Conservation (phyloP, 2,888 invertebrate species). For the Eubasilissa splendida region DNA sequence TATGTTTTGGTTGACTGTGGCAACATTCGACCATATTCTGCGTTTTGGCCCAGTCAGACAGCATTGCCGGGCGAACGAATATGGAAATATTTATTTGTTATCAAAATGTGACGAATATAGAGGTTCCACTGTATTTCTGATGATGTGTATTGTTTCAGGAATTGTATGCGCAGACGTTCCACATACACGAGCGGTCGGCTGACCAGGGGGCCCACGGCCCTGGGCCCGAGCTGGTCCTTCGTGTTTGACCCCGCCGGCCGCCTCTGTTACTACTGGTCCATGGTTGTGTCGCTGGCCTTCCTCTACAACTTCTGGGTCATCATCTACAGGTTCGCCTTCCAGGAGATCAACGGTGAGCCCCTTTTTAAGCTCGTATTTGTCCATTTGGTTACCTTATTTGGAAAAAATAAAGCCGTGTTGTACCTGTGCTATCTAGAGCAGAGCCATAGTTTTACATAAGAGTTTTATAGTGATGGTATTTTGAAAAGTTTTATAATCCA, state of each 20-base stretch:
- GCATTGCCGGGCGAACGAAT: too few relatives aligned
- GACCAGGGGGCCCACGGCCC: slow-evolving; percentile 70
- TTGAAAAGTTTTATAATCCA: too few relatives aligned
- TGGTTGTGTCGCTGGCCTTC: slow-evolving; percentile 96
- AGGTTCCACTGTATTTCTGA: too few relatives aligned
- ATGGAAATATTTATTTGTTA: too few relatives aligned
- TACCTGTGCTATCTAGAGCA: too few relatives aligned
- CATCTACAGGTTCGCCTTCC: slow-evolving; percentile 98
- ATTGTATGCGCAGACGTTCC: slow-evolving; percentile 74
- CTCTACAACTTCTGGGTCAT: slow-evolving; percentile 98
- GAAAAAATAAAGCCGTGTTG: neutral
- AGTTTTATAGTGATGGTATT: too few relatives aligned
- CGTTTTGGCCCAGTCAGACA: too few relatives aligned
- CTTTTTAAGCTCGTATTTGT: neutral
- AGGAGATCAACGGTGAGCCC: slow-evolving; percentile 91
- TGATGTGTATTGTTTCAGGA: slow-evolving; percentile 62
- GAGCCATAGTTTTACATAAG: too few relatives aligned
- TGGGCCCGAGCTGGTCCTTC: slow-evolving; percentile 82
- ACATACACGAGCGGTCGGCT: slow-evolving; percentile 76
- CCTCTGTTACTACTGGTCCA: slow-evolving; percentile 97
- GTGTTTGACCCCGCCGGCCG: slow-evolving; percentile 99
- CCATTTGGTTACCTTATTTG: neutral
- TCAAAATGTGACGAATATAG: too few relatives aligned
- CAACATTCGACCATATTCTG: too few relatives aligned
- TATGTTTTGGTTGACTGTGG: too few relatives aligned